A percentile compares a stretch with the other conserved stretches of the same genome.
These are phyloP conservation scores for Corythaixoides concolor DNA, from an alignment of 2,113 vertebrate species.

Conservation along the genomic window DNA sequence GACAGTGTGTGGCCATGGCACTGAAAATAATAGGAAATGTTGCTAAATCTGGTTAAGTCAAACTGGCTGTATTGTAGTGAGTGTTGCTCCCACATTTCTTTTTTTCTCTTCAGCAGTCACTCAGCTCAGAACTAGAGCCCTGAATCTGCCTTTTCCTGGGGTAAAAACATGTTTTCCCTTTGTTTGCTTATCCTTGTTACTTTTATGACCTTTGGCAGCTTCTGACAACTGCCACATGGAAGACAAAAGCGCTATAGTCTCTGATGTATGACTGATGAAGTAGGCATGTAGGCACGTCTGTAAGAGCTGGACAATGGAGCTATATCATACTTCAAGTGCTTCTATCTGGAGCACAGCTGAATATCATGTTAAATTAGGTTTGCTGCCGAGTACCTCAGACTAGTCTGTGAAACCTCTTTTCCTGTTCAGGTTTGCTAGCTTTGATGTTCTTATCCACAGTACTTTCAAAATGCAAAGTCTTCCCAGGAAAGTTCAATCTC, in stretches of 20 bases:
- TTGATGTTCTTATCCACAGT: constrained; percentile 27
- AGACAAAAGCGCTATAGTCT: background rate
- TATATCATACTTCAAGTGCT: background rate
- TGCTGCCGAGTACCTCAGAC: background rate
- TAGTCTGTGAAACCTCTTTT: background rate
- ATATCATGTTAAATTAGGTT: background rate
- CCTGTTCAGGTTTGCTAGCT: background rate
- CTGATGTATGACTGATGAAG: background rate
- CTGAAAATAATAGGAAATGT: background rate
- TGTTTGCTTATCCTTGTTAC: background rate
- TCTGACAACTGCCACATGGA: background rate
- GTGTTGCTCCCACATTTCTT: background rate
- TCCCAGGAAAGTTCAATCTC: background rate
- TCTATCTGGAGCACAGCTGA: background rate
- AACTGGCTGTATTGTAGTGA: background rate
- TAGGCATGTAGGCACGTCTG: background rate
- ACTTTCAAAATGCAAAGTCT: background rate
- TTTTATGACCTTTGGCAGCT: background rate
- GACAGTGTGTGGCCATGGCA: background rate
- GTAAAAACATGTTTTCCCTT: background rate
- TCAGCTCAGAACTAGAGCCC: background rate
- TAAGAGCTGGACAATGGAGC: background rate
- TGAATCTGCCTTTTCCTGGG: background rate
- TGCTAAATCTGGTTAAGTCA: background rate
- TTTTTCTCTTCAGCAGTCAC: background rate